Evolutionary conservation across 2,797 vertebrate species (phyloP).

Genomic region (Phalanger gymnotis): DNA sequence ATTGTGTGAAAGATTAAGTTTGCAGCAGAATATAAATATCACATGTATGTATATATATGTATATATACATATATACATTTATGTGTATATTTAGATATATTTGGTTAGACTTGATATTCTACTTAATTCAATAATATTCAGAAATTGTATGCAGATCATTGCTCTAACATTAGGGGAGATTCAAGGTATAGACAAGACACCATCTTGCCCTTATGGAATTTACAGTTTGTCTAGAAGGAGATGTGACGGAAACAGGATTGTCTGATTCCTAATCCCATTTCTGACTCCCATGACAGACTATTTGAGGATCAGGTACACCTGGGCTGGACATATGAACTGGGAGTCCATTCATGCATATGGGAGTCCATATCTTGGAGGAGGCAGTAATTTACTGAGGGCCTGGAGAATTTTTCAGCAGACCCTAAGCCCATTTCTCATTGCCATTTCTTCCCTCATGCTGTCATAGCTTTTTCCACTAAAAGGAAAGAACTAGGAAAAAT

Average conservation of each 20-base stretch:
- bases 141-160: background rate
- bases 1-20: constrained; percentile 83
- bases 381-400: background rate
- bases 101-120: background rate
- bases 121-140: background rate
- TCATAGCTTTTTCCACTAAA: background rate
- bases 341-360: background rate
- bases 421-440: background rate
- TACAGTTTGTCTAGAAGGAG: background rate
- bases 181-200: background rate
- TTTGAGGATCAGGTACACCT: background rate
- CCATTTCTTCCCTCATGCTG: background rate
- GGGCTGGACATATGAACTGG: background rate
- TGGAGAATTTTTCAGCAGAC: background rate
- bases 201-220: background rate
- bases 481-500: background rate
- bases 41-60: background rate
- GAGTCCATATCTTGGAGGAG: background rate
- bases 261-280: background rate
- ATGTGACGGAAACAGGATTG: background rate
- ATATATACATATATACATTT: background rate
- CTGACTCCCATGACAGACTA: background rate
- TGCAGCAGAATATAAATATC: constrained; percentile 70
- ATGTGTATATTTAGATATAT: background rate
- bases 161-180: background rate